Evolutionary conservation across 2,113 vertebrate genomes (phyloP), one percentile per base, ranked within the genome.

Genomic region (Eubucco bourcierii): DNA sequence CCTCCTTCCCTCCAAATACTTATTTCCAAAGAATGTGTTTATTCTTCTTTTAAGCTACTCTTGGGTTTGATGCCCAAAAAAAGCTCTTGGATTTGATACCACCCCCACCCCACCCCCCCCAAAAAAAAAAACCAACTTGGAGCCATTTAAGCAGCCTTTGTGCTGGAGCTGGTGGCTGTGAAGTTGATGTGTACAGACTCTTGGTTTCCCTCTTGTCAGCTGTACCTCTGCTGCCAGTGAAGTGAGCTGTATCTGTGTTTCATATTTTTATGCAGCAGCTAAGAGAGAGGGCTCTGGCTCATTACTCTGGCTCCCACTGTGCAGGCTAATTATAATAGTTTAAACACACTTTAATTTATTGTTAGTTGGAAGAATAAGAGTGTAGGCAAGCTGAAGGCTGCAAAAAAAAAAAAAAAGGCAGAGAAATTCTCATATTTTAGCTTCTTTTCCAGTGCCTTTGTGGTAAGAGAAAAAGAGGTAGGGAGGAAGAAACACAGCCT

Each of bases 311-410:
- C 55, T 84, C 74, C 90, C 93, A 73, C 33, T 52, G 67, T 34
- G 81, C 34, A 65, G 71, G 72, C 23, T 80, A 89, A 89, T 93
- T 87, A 34, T 46, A 53, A 58, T n/a, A 65, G 87, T 91, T 92
- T 87, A 85, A 94, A 89, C 56, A 89, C 64, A 75, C 29, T 71
- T 80, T 0, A 4, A 53, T 60, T 83, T 92, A 56, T 88, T 91
- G 87, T 87, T 53, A 90, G 34, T 74, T 52, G 44, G 64, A 76
- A 84, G 25, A 15, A 52, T 79, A 37, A n/a, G 9, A 28, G 3
- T 20, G 17, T 56, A 71, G n/a, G 34, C n/a, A 33, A 68, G 52
- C 6, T 10, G 3, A 47, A 85, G 37, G 6, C 9, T 56, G 25
- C 28, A 64, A 85, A 85, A 70, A 6, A 64, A 85, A 85, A 70